Conservation (phyloP, 2,113 vertebrate species). For the Semnopithecus entellus region DNA sequence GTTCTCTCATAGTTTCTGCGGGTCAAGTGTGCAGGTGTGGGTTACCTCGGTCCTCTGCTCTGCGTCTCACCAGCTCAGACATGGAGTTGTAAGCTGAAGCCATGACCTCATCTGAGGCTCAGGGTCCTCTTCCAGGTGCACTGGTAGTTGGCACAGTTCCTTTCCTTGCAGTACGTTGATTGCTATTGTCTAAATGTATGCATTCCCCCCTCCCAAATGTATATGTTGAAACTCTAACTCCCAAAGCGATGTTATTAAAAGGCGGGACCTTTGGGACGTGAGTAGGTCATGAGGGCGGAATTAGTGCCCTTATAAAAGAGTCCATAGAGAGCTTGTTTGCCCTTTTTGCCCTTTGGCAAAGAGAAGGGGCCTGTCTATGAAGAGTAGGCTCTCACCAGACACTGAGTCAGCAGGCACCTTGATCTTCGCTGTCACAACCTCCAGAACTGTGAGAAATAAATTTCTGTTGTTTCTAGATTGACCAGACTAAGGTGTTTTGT, state of each 20-base stretch:
- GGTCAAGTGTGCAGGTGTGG: not conserved
- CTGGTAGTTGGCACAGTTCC: not conserved
- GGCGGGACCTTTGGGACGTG: not conserved
- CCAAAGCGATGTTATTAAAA: not conserved
- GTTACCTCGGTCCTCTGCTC: not conserved
- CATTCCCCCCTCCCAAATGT: not conserved
- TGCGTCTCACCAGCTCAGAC: not conserved
- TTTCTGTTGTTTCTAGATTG: too few species aligned
- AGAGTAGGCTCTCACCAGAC: too few species aligned
- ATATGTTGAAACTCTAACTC: not conserved
- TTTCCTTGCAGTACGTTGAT: not conserved
- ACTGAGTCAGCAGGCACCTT: too few species aligned
- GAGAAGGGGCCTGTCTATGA: not conserved
- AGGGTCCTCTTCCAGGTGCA: not conserved
- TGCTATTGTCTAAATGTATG: not conserved
- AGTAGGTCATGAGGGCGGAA: not conserved
- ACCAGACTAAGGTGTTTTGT: too few species aligned
- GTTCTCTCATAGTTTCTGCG: not conserved
- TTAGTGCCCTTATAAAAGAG: not conserved
- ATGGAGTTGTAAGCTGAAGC: not conserved
- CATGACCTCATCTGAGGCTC: not conserved
- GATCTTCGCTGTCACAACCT: too few species aligned
- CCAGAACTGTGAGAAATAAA: too few species aligned
- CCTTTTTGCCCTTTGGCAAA: not conserved
- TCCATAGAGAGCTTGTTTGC: not conserved